A percentile compares a stretch with the other conserved stretches of the same genome.
Conservation (phyloP, 2,113 vertebrate genomes). For the Perca flavescens region DNA sequence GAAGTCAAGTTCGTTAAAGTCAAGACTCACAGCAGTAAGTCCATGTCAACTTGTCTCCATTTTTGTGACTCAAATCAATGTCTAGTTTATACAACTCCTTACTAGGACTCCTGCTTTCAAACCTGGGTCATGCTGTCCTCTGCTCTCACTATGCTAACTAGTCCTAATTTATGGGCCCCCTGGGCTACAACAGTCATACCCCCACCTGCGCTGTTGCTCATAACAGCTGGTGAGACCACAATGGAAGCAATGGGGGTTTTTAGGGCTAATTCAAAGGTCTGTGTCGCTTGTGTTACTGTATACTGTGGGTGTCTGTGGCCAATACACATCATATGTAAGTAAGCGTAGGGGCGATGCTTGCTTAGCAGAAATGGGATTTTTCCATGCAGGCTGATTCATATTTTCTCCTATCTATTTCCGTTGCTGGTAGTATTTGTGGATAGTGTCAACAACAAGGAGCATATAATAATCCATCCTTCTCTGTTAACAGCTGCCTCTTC, state of each 20-base stretch:
- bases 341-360: not conserved
- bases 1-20: too few relatives aligned
- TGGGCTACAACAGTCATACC: conserved; percentile 63
- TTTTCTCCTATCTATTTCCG: conserved; percentile 35
- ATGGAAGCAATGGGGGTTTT: conserved; percentile 8
- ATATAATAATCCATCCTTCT: conserved; percentile 60
- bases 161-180: conserved; percentile 67
- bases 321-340: conserved; percentile 13
- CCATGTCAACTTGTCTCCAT: not conserved
- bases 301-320: conserved; percentile 4
- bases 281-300: conserved; percentile 27
- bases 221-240: conserved; percentile 66
- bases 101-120: conserved; percentile 26
- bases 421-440: conserved; percentile 36
- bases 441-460: conserved; percentile 56
- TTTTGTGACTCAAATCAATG: not conserved
- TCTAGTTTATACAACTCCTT: not conserved
- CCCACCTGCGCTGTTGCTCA: conserved; percentile 64
- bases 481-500: conserved; percentile 69
- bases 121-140: conserved; percentile 50
- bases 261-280: conserved; percentile 37
- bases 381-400: conserved; percentile 38
- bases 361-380: conserved; percentile 23
- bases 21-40: not conserved
- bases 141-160: conserved; percentile 53